Base-by-base conservation (phyloP, 2,888 invertebrate genomes). In the Perdita meconis region DNA sequence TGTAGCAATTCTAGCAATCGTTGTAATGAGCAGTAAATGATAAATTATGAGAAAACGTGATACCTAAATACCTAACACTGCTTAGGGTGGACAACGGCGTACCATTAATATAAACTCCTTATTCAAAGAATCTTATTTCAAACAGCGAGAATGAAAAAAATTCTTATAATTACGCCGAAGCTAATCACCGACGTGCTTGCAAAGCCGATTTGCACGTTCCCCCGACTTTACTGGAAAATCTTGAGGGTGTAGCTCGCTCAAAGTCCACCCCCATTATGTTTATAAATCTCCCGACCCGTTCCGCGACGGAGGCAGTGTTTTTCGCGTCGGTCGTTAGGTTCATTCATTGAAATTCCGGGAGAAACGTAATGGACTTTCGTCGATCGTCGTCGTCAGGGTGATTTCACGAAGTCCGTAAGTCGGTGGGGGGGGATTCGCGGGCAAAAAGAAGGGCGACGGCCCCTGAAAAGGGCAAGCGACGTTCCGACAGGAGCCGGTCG, bases 401-500 rank as follows among this genome's bases (percentile, higher is more conserved):
- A 84, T 80, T 85, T 81, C 67, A 63, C 53, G 73, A 70, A 78
- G 81, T 82, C 81, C 66, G 79, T 70, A 75, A 82, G 73, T 82
- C 74, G 77, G 70, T 36, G 56, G 47, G 44, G 44, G 44, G 44
- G n/a, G n/a, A n/a, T n/a, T 47, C 53, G 61, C 16, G 30, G 30
- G 85, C 81, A 80, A 74, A 81, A 85, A 87, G 73, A 81, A 83
- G 82, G 86, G 77, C 81, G 69, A 77, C 81, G 83, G 80, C 81
- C 77, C 67, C 73, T 77, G 81, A 87, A 89, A 90, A 90, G 87
- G 87, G 84, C 86, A 85, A 89, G 83, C 88, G 89, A 85, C 89
- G 86, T 88, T 88, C 86, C 68, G 71, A 74, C 81, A 81, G 80
- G n/a, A 69, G 86, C 80, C 78, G 85, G 83, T 82, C 86, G 89